Evolutionary conservation across 2,113 vertebrate genomes (phyloP).

Genomic region (Castor canadensis): DNA sequence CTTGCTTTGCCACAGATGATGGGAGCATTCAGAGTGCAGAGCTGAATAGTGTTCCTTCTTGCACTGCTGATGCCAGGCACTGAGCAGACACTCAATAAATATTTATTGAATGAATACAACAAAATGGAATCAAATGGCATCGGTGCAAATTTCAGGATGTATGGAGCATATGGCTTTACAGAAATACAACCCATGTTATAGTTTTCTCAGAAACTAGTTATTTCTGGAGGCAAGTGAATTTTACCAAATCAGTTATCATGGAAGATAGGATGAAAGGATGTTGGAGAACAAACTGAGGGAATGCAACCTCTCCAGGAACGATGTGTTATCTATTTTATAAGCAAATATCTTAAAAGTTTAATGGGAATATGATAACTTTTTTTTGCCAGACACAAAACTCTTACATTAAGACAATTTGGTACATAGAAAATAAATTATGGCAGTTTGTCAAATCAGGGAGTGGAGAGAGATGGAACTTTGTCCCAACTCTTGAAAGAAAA

Average conservation of each 20-base stretch:
- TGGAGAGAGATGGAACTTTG: background rate
- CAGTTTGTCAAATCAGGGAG: background rate
- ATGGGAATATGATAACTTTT: background rate
- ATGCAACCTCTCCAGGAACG: background rate
- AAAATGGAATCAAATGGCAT: conserved; percentile 39
- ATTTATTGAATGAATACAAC: conserved; percentile 52
- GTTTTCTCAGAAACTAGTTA: conserved; percentile 24
- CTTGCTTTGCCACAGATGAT: background rate
- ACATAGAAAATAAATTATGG: background rate
- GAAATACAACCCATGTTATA: background rate
- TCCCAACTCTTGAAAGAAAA: background rate
- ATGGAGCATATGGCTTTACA: conserved; percentile 35
- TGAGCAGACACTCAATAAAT: conserved; percentile 51
- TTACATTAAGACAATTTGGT: background rate
- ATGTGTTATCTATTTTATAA: background rate
- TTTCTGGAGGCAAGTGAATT: conserved; percentile 35
- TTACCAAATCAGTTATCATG: background rate
- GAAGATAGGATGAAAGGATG: conserved; percentile 15
- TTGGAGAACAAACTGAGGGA: background rate
- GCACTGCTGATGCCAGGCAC: background rate
- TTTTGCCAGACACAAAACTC: background rate
- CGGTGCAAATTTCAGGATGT: background rate
- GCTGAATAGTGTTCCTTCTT: background rate
- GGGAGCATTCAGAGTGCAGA: background rate
- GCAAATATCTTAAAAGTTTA: background rate